Evolutionary conservation across 2,113 vertebrate genomes (phyloP), one percentile per base, ranked within the genome.

Genomic region (Ciconia maguari): DNA sequence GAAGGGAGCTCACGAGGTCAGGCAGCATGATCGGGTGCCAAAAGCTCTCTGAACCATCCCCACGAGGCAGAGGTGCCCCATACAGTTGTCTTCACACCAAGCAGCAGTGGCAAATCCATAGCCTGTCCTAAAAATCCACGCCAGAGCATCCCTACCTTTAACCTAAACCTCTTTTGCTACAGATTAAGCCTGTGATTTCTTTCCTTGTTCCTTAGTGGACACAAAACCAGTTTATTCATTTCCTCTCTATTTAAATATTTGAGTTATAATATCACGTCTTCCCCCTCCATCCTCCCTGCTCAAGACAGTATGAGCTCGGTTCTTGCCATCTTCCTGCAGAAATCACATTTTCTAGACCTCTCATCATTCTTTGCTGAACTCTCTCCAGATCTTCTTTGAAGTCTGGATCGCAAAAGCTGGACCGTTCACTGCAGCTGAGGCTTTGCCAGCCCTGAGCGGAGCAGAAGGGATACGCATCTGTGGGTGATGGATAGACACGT

Each of bases 401-500:
- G 49, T 36, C 61, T 42, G 54, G 61, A 75, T 79, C 0, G 4
- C 71, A 52, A 30, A 89, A 52, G 4, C 49, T 70, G 72, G 38
- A 41, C 52, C 1, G 5, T 51, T 72, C 52, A 5, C 32, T 38
- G 69, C 14, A 13, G 58, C 64, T 46, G 71, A 57, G 58, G 65
- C 68, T 78, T 34, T 62, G 76, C 57, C 64, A 72, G 58, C 65
- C 58, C 70, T 0, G 1, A 51, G 64, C 20, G 29, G 41, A 60
- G 36, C 76, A 57, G 64, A 42, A 55, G n/a, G 26, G 26, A 48
- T 27, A 13, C 0, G 1, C 16, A 7, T 44, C 48, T 60, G n/a
- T 0, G 1, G 20, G 11, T 51, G 24, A 71, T 2, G 5, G 41
- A 66, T 11, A 49, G 32, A 46, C 27, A 24, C 1, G 0, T 25